Evolutionary conservation across 2,797 vertebrate species (phyloP).

Genomic region (Falco peregrinus): DNA sequence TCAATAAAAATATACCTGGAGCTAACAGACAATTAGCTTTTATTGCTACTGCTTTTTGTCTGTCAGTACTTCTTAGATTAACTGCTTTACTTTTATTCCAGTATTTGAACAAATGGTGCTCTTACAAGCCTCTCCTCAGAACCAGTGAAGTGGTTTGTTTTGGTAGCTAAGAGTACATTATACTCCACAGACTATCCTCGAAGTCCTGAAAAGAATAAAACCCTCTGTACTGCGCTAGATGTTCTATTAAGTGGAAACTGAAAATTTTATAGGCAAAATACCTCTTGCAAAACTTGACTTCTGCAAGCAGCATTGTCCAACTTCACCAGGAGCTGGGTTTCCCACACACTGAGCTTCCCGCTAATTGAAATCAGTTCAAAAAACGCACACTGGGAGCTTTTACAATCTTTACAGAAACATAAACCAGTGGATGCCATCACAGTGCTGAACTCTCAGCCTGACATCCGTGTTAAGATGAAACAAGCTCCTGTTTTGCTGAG

Average conservation of each 20-base stretch:
- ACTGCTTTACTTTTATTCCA: slow-evolving; percentile 49
- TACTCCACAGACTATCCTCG: slow-evolving; percentile 22
- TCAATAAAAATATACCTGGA: slow-evolving; percentile 62
- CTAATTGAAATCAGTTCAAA: neutral
- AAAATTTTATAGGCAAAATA: slow-evolving; percentile 27
- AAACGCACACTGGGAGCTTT: neutral
- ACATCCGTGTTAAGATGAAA: neutral
- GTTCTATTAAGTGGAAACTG: neutral
- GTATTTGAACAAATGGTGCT: slow-evolving; percentile 56
- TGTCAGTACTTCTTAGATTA: slow-evolving; percentile 53
- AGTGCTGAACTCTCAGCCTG: neutral
- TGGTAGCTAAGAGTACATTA: slow-evolving; percentile 52
- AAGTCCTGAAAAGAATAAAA: slow-evolving; percentile 41
- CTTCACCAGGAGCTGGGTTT: neutral
- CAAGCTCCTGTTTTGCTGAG: neutral
- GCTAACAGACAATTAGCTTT: slow-evolving; percentile 68
- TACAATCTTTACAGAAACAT: neutral
- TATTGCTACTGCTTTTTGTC: slow-evolving; percentile 57
- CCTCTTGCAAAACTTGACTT: slow-evolving; percentile 1
- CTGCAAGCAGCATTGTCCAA: neutral
- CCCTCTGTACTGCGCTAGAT: neutral
- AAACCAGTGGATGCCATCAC: neutral
- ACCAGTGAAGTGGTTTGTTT: slow-evolving; percentile 60
- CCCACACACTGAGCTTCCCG: neutral
- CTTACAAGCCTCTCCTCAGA: slow-evolving; percentile 32